phyloP scores from a whole-genome alignment of 2,888 invertebrate genomes.

The Phaedon cochleariae region DNA sequence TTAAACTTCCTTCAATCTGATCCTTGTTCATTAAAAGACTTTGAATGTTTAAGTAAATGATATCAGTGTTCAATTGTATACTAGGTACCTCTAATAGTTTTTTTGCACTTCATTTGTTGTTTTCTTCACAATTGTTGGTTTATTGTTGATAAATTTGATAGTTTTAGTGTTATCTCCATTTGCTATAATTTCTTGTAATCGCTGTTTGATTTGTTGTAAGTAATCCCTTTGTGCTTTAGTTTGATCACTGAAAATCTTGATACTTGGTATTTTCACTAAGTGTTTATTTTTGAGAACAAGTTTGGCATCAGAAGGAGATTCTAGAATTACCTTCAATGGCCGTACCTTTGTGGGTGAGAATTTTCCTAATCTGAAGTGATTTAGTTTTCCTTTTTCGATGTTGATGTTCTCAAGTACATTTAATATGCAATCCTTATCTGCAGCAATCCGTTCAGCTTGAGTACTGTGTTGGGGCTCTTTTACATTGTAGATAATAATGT shows the following conservation, averaged over 20 bases:
- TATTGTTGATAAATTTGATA: too few relatives aligned
- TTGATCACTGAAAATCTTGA: slow-evolving; percentile 1
- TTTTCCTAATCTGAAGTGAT: neutral
- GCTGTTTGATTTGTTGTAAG: neutral
- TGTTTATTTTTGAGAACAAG: neutral
- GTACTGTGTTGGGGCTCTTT: neutral
- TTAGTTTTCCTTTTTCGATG: neutral
- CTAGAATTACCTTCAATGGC: neutral
- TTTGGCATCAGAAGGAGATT: slow-evolving; percentile 1
- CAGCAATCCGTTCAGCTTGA: neutral
- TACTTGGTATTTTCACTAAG: slow-evolving; percentile 1
- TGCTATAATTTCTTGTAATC: neutral
- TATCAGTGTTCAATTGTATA: too few relatives aligned
- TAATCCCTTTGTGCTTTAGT: neutral
- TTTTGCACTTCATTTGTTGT: neutral
- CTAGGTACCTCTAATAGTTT: neutral
- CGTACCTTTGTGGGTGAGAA: neutral
- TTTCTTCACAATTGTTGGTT: too few relatives aligned
- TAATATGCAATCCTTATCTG: neutral
- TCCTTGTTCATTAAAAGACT: too few relatives aligned
- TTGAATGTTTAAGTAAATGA: too few relatives aligned
- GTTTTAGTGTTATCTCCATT: neutral
- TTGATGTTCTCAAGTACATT: neutral
- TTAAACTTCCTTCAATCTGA: too few relatives aligned
- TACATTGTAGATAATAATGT: neutral